Conservation (phyloP, 2,113 vertebrate genomes). For the Macaca fascicularis region T2T-MFA8v1.1 NC_088378.1:55848501-55849000, state of each 20-base stretch:
- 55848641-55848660: slow-evolving; percentile 10
- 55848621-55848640: background rate
- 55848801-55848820: background rate
- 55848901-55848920: background rate
- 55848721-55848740: background rate
- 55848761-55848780: background rate
- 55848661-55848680: background rate
- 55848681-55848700: background rate
- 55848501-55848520: background rate
- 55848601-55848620: background rate
- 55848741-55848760: background rate
- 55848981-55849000: background rate
- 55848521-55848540: background rate
- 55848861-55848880: background rate
- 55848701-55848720: background rate
- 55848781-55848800: background rate
- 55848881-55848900: background rate
- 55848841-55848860: background rate
- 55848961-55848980: background rate
- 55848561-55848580: background rate
- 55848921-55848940: background rate
- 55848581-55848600: background rate
- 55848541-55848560: background rate
- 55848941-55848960: background rate
- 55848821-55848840: background rate